Evolutionary conservation across 2,797 vertebrate genomes (phyloP).

Genomic region (Babyrousa celebensis): DNA sequence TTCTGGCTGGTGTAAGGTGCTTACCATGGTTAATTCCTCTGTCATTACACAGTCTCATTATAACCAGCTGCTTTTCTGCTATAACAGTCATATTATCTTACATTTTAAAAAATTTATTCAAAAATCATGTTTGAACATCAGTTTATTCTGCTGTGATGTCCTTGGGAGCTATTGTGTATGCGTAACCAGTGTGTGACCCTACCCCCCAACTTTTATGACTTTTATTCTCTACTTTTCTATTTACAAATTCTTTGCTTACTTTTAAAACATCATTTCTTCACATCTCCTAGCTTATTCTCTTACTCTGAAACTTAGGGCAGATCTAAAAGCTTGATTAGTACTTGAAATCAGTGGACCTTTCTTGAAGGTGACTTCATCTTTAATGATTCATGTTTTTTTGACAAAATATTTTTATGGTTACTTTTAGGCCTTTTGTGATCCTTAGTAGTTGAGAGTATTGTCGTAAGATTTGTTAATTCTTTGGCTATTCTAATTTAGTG

Average conservation of each 20-base stretch:
- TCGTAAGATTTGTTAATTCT: conserved; percentile 38
- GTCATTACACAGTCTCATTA: conserved; percentile 47
- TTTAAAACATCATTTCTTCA: background rate
- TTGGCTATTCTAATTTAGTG: background rate
- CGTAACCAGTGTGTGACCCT: background rate
- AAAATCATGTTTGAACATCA: conserved; percentile 30
- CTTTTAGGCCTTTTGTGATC: background rate
- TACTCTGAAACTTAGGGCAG: background rate
- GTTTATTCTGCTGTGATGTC: conserved; percentile 6
- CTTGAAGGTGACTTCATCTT: conserved; percentile 16
- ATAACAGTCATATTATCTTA: conserved; percentile 48
- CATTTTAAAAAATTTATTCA: background rate
- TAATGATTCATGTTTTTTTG: background rate
- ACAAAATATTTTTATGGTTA: background rate
- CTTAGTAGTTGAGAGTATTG: background rate
- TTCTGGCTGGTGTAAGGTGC: too few species aligned
- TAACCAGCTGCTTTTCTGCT: conserved; percentile 41
- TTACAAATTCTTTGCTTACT: background rate
- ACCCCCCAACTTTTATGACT: background rate
- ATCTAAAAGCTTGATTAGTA: background rate
- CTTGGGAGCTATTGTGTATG: background rate
- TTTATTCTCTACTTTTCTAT: background rate
- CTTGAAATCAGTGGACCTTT: background rate
- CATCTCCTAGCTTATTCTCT: background rate
- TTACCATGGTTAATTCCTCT: conserved; percentile 37